Percentiles rank a stretch among this genome's conserved stretches.
Conservation (phyloP, 1,140 invertebrate genomes). For the Calosoma granatense region DNA sequence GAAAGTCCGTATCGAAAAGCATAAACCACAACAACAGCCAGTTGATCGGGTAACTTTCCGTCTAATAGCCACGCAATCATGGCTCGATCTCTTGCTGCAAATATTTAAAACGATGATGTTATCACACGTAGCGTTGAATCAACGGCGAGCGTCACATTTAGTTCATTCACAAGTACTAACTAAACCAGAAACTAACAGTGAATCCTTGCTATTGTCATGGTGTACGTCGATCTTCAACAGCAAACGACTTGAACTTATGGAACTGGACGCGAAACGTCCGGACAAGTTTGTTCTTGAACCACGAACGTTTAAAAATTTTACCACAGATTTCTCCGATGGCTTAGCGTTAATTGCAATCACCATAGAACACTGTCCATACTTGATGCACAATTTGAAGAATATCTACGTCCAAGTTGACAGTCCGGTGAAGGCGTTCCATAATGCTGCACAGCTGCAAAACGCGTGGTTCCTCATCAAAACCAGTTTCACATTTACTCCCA, state of each 20-base stretch:
- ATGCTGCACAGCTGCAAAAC: slow-evolving; percentile 28
- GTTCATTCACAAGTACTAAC: too few relatives aligned
- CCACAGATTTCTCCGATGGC: slow-evolving; percentile 29
- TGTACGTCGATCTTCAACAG: not conserved
- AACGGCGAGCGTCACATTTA: too few relatives aligned
- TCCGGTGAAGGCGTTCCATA: slow-evolving; percentile 32
- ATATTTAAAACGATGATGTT: slow-evolving; percentile 31
- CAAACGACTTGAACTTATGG: not conserved
- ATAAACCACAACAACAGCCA: not conserved
- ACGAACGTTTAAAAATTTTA: slow-evolving; percentile 23
- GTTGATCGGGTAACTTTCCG: slow-evolving; percentile 21
- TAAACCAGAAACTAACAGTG: slow-evolving; percentile 11
- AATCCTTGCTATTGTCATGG: slow-evolving; percentile 2
- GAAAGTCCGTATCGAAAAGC: not conserved
- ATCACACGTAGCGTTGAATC: too few relatives aligned
- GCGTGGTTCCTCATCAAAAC: slow-evolving; percentile 34
- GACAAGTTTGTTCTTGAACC: slow-evolving; percentile 11
- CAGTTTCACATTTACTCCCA: slow-evolving; percentile 30
- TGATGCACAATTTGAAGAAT: slow-evolving; percentile 26
- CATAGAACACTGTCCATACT: slow-evolving; percentile 33
- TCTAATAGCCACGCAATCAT: slow-evolving; percentile 30
- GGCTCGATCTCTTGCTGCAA: slow-evolving; percentile 35
- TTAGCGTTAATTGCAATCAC: slow-evolving; percentile 31
- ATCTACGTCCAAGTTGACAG: slow-evolving; percentile 26
- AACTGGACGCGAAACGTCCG: not conserved